Percentiles rank a stretch among this genome's conserved stretches.
Conservation (phyloP, 2,797 vertebrate species). For the Peromyscus attwateri region DNA sequence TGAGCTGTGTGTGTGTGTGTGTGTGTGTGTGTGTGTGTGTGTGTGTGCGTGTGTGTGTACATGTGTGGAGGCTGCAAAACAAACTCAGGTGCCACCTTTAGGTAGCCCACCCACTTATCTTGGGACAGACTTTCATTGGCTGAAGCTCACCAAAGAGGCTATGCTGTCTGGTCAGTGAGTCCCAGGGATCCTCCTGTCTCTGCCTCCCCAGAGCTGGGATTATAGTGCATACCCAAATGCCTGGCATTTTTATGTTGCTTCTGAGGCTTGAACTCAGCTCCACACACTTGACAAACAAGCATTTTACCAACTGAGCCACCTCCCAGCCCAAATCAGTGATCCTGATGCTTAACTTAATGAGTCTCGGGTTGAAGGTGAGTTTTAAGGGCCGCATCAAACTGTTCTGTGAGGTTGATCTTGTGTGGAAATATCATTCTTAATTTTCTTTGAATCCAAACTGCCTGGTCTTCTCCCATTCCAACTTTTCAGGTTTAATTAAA, state of each 20-base stretch:
- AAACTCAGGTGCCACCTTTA: background rate
- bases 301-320: background rate
- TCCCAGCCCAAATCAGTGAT: slow-evolving; percentile 1
- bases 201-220: background rate
- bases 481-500: background rate
- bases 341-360: slow-evolving; percentile 50
- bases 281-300: background rate
- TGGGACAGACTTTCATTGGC: background rate
- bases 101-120: background rate
- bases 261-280: background rate
- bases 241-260: background rate
- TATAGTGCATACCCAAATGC: no score
- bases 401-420: slow-evolving; percentile 24
- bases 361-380: background rate
- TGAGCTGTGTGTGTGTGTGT: background rate
- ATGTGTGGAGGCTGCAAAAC: background rate
- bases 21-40: background rate
- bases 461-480: background rate
- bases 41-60: background rate
- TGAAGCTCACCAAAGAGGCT: background rate
- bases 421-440: slow-evolving; percentile 27
- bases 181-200: background rate
- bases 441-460: background rate
- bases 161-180: background rate
- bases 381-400: slow-evolving; percentile 32